Conservation (phyloP, 2,888 invertebrate genomes). For the Chamaedrilus cognettii region DNA sequence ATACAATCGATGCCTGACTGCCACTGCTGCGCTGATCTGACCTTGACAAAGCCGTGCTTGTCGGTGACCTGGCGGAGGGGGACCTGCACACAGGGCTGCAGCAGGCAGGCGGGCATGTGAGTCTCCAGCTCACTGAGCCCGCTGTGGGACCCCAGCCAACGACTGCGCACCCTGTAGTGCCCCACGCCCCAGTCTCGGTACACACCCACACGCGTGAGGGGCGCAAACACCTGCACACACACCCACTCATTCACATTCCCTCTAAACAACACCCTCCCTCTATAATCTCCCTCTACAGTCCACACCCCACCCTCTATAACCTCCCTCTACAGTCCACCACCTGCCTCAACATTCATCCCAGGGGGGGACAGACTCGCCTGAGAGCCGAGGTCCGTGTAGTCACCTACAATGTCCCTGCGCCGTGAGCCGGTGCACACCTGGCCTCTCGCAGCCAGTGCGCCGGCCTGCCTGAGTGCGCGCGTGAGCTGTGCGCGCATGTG, state of each 20-base stretch:
- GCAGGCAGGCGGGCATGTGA: constrained; percentile 55
- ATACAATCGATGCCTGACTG: too few species aligned
- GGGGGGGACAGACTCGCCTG: constrained; percentile 55
- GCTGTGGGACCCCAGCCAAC: constrained; percentile 55
- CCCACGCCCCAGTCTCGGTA: constrained; percentile 58
- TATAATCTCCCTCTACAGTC: too few species aligned
- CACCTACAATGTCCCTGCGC: constrained; percentile 53
- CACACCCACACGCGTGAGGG: constrained; percentile 57
- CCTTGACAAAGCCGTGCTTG: constrained; percentile 55
- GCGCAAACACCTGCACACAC: constrained; percentile 58
- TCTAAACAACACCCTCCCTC: too few species aligned
- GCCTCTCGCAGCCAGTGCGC: too few species aligned
- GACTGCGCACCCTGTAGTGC: constrained; percentile 57
- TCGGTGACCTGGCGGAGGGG: constrained; percentile 54
- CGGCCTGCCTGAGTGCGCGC: too few species aligned
- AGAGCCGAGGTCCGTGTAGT: constrained; percentile 50
- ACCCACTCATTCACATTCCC: too few species aligned
- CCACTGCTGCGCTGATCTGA: too few species aligned
- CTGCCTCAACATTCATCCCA: constrained; percentile 57
- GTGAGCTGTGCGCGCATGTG: too few species aligned
- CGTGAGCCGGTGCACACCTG: too few species aligned
- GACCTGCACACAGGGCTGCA: constrained; percentile 52
- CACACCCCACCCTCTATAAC: too few species aligned
- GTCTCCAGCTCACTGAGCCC: constrained; percentile 59
- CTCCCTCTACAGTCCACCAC: too few species aligned